Base-by-base conservation (phyloP, 2,888 invertebrate genomes). In the Crematogaster levior region DNA sequence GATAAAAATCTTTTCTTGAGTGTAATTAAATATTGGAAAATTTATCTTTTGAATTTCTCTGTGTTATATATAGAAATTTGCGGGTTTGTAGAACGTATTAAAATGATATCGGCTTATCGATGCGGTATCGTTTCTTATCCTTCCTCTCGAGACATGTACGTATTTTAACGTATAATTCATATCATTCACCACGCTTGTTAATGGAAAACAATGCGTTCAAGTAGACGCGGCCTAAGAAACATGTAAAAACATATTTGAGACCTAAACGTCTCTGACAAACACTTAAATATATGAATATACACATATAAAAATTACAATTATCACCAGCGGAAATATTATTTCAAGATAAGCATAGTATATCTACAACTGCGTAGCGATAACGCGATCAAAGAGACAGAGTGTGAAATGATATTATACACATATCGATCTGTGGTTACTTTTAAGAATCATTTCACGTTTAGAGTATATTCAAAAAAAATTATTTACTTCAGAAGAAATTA, bases 161-260 rank as follows among this genome's bases (percentile, higher is more conserved):
- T 34, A 18, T 10, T 34, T 37, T 10, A 30, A 58, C n/a, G 12
- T 51, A 1, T 46, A 15, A 60, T 61, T 74, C 34, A 34, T 48
- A 60, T 73, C 43, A 18, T 74, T 82, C 48, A 30, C 40, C 68
- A 81, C 68, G 58, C 46, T 77, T 72, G 70, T 82, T 72, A 81
- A 74, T 82, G 83, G 48, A 84, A 68, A 85, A 61, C 81, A 85
- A 85, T 88, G 84, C 75, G 81, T 84, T 89, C 86, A 89, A 92
- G 92, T 92, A 92, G 92, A 90, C 89, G 90, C 92, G 92, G 92
- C 92, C 92, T 92, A 93, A 93, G 88, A 85, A 89, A 53, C 83
- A 82, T 90, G 88, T 82, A 83, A 43, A 82, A 68, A 73, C 81
- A 81, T 61, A 12, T 37, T 24, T 75, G 61, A 72, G 74, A 51